Conservation (phyloP, 2,113 vertebrate genomes). For the Pelobates fuscus region DNA sequence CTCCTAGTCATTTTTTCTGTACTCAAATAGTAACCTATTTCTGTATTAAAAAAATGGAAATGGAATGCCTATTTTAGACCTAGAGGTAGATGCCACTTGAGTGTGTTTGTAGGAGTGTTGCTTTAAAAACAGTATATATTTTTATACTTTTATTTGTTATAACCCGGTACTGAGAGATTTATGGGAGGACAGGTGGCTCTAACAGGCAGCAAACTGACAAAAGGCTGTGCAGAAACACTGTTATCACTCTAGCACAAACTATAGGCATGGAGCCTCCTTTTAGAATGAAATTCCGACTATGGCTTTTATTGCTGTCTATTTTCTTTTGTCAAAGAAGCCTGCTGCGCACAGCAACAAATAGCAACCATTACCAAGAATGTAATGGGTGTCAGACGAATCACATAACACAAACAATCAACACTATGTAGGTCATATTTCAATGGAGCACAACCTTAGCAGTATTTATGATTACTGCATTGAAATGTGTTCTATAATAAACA, state of each 20-base stretch:
- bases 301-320: conserved; percentile 84
- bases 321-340: conserved; percentile 84
- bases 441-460: conserved; percentile 78
- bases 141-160: conserved; percentile 19
- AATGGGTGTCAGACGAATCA: conserved; percentile 88
- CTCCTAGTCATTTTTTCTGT: too few relatives aligned
- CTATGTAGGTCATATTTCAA: conserved; percentile 83
- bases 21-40: too few relatives aligned
- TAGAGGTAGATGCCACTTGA: too few relatives aligned
- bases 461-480: conserved; percentile 85
- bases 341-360: conserved; percentile 88
- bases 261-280: conserved; percentile 75
- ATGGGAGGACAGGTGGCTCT: conserved; percentile 94
- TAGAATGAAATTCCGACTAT: conserved; percentile 84
- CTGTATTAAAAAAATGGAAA: too few relatives aligned
- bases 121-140: too few relatives aligned
- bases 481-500: conserved; percentile 87
- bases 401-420: conserved; percentile 80
- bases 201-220: conserved; percentile 93
- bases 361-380: conserved; percentile 88
- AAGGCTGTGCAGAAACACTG: conserved; percentile 93
- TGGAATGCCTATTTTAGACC: too few relatives aligned
- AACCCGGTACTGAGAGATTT: conserved; percentile 85
- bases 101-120: too few relatives aligned
- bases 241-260: conserved; percentile 98